phyloP scores from a whole-genome alignment of 2,113 vertebrate species.

The Sebastes fasciatus region DNA sequence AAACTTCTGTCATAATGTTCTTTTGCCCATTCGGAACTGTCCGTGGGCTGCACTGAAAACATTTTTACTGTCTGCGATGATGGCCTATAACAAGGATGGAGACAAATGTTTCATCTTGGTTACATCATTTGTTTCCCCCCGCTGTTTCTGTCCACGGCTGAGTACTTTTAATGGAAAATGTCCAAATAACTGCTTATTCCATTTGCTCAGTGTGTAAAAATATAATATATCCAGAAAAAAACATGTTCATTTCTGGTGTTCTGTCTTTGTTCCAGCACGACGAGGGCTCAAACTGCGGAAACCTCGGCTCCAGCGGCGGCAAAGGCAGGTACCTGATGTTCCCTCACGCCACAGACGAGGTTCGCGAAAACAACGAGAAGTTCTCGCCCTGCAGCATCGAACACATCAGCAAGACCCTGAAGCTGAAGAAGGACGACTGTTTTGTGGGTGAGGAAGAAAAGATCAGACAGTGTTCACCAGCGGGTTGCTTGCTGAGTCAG shows the following conservation, averaged over 20 bases:
- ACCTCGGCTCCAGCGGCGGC: constrained; percentile 62
- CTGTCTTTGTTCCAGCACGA: constrained; percentile 82
- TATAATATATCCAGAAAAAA: not conserved
- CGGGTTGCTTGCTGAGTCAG: no score
- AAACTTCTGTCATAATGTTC: no score
- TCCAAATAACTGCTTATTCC: not conserved
- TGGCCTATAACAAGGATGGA: not conserved
- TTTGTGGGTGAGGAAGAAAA: constrained; percentile 82
- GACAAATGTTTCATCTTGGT: not conserved
- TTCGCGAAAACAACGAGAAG: constrained; percentile 87
- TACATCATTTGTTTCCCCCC: not conserved
- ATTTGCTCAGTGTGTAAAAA: not conserved
- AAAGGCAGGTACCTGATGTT: constrained; percentile 89
- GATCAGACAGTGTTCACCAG: not conserved
- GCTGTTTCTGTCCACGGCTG: constrained; percentile 1
- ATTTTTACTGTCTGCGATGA: not conserved
- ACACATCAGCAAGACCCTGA: constrained; percentile 77
- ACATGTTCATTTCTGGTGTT: not conserved
- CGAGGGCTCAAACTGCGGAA: constrained; percentile 79
- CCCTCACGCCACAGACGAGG: constrained; percentile 80
- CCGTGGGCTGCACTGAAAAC: not conserved
- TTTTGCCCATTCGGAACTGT: not conserved
- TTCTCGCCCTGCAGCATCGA: constrained; percentile 86
- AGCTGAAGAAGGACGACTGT: constrained; percentile 86
- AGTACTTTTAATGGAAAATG: not conserved